phyloP scores from a whole-genome alignment of 1,140 invertebrate genomes.

The Epicauta chinensis region DNA sequence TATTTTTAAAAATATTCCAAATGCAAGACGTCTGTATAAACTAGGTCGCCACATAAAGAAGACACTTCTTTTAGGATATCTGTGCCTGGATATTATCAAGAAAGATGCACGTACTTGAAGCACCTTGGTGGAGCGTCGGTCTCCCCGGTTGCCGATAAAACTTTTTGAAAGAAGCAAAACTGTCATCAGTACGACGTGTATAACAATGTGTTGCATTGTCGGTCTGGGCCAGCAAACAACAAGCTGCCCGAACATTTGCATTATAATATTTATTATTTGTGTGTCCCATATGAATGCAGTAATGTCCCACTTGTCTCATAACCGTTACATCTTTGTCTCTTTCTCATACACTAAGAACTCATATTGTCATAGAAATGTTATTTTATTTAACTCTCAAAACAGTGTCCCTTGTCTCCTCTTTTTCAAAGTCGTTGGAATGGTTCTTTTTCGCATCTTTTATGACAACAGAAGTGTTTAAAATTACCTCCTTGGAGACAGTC shows the following conservation, averaged over 20 bases:
- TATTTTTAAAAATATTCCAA: too few relatives aligned
- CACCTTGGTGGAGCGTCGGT: neutral
- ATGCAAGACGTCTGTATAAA: neutral
- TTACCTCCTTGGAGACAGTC: conserved; percentile 36
- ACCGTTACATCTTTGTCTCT: conserved; percentile 14
- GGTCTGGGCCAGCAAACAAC: conserved; percentile 18
- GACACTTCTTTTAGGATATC: neutral
- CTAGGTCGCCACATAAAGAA: neutral
- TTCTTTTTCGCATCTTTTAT: conserved; percentile 38
- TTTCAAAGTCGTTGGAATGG: conserved; percentile 34
- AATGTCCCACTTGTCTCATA: conserved; percentile 36
- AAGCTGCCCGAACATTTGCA: conserved; percentile 25
- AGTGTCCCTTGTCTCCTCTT: conserved; percentile 36
- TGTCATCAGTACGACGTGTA: conserved; percentile 39
- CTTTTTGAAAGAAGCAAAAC: conserved; percentile 42
- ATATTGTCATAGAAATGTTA: conserved; percentile 34
- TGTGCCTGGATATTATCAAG: conserved; percentile 21
- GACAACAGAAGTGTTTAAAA: conserved; percentile 43
- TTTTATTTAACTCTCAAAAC: conserved; percentile 40
- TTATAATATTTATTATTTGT: conserved; percentile 46
- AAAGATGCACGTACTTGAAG: conserved; percentile 22
- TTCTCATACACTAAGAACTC: conserved; percentile 16
- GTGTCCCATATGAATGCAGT: conserved; percentile 36
- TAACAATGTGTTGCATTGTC: conserved; percentile 42
- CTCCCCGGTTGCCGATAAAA: conserved; percentile 38